Evolutionary conservation across 2,797 vertebrate species (phyloP).

Genomic region (Cyprinella venusta): DNA sequence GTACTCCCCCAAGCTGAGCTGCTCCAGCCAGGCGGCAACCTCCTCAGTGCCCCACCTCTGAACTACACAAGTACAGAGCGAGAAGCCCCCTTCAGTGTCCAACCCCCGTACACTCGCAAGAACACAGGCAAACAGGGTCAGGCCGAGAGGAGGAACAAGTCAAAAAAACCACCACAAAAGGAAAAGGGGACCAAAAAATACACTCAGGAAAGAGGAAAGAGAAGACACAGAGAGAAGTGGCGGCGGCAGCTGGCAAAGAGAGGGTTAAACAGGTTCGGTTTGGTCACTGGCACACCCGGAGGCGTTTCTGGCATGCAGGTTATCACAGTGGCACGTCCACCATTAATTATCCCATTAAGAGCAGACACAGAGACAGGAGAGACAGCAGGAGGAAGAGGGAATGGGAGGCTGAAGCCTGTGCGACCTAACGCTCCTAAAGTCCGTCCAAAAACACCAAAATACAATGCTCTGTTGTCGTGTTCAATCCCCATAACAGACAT

Average conservation of each 20-base stretch:
- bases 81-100: conserved; percentile 89
- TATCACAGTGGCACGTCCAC: conserved; percentile 60
- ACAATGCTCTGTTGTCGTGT: neutral
- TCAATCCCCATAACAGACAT: neutral
- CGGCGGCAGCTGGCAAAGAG: conserved; percentile 81
- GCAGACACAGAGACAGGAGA: conserved; percentile 53
- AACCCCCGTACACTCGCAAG: conserved; percentile 82
- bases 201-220: conserved; percentile 1
- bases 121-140: conserved; percentile 82
- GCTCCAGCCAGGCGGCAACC: conserved; percentile 99
- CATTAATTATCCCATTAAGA: conserved; percentile 54
- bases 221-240: conserved; percentile 73
- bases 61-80: conserved; percentile 96
- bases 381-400: conserved; percentile 42
- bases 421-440: conserved; percentile 57
- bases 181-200: conserved; percentile 62
- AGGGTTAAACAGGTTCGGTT: conserved; percentile 71
- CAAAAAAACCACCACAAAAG: conserved; percentile 69
- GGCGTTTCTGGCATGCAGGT: conserved; percentile 59
- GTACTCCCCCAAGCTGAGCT: conserved; percentile 99
- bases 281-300: conserved; percentile 56
- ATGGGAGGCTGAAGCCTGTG: conserved; percentile 72
- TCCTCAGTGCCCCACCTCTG: conserved; percentile 99
- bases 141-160: conserved; percentile 74
- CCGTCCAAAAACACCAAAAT: conserved; percentile 29